Conservation (phyloP, 2,888 invertebrate genomes). For the Glyphotaelius pellucidus region DNA sequence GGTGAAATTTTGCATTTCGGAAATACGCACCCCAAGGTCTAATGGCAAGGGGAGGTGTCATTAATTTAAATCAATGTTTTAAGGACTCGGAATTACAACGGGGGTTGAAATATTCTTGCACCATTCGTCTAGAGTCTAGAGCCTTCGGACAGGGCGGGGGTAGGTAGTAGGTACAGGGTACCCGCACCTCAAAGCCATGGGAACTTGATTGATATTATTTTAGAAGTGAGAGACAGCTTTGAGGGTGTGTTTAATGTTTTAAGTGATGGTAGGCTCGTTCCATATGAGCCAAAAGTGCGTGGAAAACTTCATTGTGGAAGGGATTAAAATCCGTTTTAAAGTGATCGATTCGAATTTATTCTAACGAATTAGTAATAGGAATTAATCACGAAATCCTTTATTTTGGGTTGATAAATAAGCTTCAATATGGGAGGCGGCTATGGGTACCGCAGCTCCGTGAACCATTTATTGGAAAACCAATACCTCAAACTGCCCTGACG, state of each 20-base stretch:
- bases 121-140: slow-evolving; percentile 8
- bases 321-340: neutral
- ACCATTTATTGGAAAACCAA: too few species aligned
- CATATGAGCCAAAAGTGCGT: neutral
- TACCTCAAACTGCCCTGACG: too few species aligned
- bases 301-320: neutral
- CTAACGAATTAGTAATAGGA: neutral
- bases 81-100: slow-evolving; percentile 6
- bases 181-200: neutral
- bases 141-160: neutral
- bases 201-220: slow-evolving; percentile 2
- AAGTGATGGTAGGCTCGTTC: neutral
- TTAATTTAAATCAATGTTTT: slow-evolving; percentile 32
- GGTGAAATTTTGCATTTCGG: neutral
- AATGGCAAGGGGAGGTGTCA: neutral
- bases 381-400: too few species aligned
- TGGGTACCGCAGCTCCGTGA: too few species aligned
- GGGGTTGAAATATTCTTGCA: slow-evolving; percentile 25
- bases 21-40: neutral
- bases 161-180: neutral
- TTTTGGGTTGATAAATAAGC: too few species aligned
- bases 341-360: neutral
- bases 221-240: neutral
- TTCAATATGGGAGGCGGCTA: too few species aligned
- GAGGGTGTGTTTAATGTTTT: neutral